A percentile compares a stretch with the other conserved stretches of the same genome.
Conservation (phyloP, 2,888 invertebrate species). For the Nebria salina region DNA sequence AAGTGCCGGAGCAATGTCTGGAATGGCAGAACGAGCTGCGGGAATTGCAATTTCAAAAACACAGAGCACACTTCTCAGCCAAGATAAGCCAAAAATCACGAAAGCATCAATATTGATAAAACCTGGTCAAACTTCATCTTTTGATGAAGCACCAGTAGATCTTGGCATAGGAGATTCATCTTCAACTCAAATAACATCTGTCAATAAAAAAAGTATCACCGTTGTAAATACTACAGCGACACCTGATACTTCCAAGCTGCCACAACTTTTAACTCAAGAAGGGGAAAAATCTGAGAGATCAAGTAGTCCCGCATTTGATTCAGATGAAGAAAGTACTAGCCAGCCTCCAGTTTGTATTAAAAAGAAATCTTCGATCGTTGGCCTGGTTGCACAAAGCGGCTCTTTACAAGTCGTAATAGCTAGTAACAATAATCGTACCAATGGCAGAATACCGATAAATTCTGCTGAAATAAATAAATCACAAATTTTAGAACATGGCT, state of each 20-base stretch:
- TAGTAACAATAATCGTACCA: conserved; percentile 67
- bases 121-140: conserved; percentile 54
- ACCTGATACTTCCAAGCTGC: conserved; percentile 52
- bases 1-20: conserved; percentile 89
- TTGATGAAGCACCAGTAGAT: conserved; percentile 55
- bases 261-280: conserved; percentile 55
- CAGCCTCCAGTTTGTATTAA: conserved; percentile 40
- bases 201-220: conserved; percentile 68
- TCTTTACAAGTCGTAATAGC: conserved; percentile 63
- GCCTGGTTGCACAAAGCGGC: conserved; percentile 75
- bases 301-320: conserved; percentile 93
- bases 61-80: conserved; percentile 73
- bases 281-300: conserved; percentile 83
- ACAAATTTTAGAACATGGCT: conserved; percentile 72
- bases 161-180: conserved; percentile 67
- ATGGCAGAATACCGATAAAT: conserved; percentile 64
- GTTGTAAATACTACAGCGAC: conserved; percentile 67
- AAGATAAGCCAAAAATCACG: conserved; percentile 74
- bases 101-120: conserved; percentile 51
- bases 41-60: conserved; percentile 87
- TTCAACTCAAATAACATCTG: conserved; percentile 70
- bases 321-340: conserved; percentile 88
- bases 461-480: conserved; percentile 66
- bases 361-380: conserved; percentile 71
- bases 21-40: conserved; percentile 88